A percentile compares a stretch with the other conserved stretches of the same genome.
phyloP scores from a whole-genome alignment of 2,888 invertebrate species.

The Globia sparganii region DNA sequence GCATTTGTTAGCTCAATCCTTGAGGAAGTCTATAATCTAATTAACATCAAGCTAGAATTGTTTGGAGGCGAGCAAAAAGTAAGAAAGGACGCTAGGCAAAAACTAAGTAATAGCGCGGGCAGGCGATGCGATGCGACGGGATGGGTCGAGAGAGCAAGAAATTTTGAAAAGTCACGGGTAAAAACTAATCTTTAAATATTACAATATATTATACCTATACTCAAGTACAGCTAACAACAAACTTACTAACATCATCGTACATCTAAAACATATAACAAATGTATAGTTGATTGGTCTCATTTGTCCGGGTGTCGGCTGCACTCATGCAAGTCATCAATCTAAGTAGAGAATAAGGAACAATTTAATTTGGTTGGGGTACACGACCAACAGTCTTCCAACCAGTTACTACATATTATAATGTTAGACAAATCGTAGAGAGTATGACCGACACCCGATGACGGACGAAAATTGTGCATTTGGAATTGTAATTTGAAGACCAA shows the following conservation, averaged over 20 bases:
- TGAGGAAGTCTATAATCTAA: no score
- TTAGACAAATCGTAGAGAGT: constrained; percentile 11
- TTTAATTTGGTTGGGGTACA: constrained; percentile 33
- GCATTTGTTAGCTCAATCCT: no score
- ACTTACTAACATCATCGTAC: constrained; percentile 12
- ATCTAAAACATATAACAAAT: constrained; percentile 40
- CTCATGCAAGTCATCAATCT: constrained; percentile 59
- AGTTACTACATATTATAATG: neutral
- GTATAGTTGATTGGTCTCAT: constrained; percentile 43
- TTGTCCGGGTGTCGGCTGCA: constrained; percentile 38
- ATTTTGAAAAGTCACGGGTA: no score
- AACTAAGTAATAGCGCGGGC: no score
- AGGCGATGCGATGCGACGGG: no score
- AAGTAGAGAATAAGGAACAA: constrained; percentile 50
- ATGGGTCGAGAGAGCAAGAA: no score
- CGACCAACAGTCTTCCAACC: neutral
- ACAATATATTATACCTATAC: neutral
- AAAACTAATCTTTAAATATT: neutral
- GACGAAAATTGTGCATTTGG: neutral
- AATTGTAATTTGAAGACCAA: neutral
- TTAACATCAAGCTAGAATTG: no score
- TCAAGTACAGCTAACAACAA: neutral
- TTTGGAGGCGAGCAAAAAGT: no score
- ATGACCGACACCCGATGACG: neutral
- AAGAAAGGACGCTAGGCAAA: no score